phyloP scores from a whole-genome alignment of 2,888 invertebrate species.

The Kuschelorhynchus macadamiae region DNA sequence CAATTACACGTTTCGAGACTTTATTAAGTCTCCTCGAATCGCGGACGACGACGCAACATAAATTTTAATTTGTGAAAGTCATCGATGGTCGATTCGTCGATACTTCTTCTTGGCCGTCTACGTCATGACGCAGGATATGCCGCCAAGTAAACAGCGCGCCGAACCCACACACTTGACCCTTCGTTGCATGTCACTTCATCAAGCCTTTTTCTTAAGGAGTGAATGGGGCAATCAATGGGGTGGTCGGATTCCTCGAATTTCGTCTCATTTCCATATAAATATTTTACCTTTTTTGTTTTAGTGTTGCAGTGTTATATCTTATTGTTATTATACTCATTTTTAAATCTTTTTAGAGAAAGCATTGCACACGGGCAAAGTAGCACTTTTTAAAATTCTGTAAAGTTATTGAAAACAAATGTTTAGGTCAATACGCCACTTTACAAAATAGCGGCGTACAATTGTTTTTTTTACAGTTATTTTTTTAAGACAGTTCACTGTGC shows the following conservation, averaged over 20 bases:
- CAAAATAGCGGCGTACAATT: no score
- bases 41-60: constrained; percentile 47
- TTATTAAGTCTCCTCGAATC: constrained; percentile 46
- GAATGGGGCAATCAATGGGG: constrained; percentile 44
- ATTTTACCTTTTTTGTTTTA: background rate
- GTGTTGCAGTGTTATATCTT: background rate
- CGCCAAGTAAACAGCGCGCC: constrained; percentile 47
- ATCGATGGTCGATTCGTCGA: constrained; percentile 38
- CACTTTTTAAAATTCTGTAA: no score
- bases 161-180: constrained; percentile 63
- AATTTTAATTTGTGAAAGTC: constrained; percentile 52
- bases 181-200: constrained; percentile 63
- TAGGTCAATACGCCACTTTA: no score
- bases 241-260: constrained; percentile 37
- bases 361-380: no score
- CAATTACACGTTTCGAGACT: constrained; percentile 47
- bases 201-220: constrained; percentile 52
- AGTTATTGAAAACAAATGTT: no score
- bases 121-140: constrained; percentile 23
- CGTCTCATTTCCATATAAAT: constrained; percentile 20
- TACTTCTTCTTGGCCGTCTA: constrained; percentile 23
- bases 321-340: no score
- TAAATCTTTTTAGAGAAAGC: no score
- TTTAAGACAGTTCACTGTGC: no score
- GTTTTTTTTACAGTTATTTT: no score